Evolutionary conservation across 2,888 invertebrate genomes (phyloP).

Genomic region (Apoda limacodes): DNA sequence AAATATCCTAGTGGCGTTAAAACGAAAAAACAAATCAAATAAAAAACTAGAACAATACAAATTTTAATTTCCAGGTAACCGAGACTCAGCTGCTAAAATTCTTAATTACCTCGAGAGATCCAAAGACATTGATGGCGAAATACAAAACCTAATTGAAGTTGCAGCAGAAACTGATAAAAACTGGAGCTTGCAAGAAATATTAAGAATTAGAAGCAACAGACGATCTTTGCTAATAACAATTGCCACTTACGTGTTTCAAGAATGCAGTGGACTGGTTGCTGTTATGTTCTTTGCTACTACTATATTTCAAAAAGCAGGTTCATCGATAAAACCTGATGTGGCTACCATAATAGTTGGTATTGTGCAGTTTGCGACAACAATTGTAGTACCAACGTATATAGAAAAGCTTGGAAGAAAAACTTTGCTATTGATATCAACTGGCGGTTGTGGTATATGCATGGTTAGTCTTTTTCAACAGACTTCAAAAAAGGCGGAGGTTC

Average conservation of each 20-base stretch:
- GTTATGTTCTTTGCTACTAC: background rate
- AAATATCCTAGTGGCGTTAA: too few relatives aligned
- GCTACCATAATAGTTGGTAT: background rate
- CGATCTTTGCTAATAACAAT: background rate
- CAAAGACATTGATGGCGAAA: background rate
- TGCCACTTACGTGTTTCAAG: background rate
- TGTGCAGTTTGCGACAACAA: background rate
- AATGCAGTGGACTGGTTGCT: background rate
- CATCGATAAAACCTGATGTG: background rate
- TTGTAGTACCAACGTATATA: background rate
- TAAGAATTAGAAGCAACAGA: background rate
- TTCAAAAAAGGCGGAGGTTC: too few relatives aligned
- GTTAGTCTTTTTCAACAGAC: too few relatives aligned
- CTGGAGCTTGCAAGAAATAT: background rate
- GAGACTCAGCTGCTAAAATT: background rate
- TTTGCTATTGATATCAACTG: background rate
- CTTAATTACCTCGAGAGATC: background rate
- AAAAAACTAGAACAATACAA: background rate
- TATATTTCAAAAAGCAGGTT: background rate
- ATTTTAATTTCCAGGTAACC: background rate
- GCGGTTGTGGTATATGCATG: background rate
- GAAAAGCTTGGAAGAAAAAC: background rate
- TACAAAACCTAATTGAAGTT: background rate
- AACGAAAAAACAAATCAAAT: too few relatives aligned
- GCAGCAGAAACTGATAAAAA: too few relatives aligned